A percentile compares a stretch with the other conserved stretches of the same genome.
phyloP scores from a whole-genome alignment of 2,113 vertebrate genomes.

The Rhabdornis inornatus region DNA sequence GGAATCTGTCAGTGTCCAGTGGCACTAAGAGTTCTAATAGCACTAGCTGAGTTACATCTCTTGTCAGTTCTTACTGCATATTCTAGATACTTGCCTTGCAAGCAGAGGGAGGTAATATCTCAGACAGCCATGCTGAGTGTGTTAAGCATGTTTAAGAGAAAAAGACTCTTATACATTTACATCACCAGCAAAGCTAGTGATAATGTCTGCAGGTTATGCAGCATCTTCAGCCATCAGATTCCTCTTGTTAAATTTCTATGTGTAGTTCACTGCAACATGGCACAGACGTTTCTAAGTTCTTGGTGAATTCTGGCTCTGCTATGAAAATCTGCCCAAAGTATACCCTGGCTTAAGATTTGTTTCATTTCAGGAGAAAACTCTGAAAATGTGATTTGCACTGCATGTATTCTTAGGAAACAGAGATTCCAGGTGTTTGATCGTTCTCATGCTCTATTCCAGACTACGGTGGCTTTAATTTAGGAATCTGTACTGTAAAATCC shows the following conservation, averaged over 20 bases:
- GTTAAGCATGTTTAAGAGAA: neutral
- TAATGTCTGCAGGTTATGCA: neutral
- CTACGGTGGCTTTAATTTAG: neutral
- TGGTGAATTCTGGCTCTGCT: neutral
- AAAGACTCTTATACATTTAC: neutral
- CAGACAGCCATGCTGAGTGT: neutral
- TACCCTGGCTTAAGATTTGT: neutral
- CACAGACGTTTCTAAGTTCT: neutral
- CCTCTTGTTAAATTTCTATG: neutral
- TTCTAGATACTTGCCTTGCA: neutral
- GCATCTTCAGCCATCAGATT: neutral
- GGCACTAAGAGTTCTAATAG: neutral
- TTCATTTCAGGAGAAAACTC: neutral
- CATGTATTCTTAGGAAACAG: neutral
- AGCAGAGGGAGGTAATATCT: neutral
- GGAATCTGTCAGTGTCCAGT: neutral
- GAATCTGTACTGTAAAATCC: neutral
- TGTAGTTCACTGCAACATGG: neutral
- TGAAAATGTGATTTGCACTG: neutral
- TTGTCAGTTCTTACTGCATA: neutral
- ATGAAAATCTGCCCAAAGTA: neutral
- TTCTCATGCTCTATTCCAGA: neutral
- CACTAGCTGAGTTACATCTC: neutral
- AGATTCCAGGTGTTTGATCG: neutral
- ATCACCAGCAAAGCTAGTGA: neutral